Conservation (phyloP, 2,888 invertebrate genomes). For the Thecophora atra region DNA sequence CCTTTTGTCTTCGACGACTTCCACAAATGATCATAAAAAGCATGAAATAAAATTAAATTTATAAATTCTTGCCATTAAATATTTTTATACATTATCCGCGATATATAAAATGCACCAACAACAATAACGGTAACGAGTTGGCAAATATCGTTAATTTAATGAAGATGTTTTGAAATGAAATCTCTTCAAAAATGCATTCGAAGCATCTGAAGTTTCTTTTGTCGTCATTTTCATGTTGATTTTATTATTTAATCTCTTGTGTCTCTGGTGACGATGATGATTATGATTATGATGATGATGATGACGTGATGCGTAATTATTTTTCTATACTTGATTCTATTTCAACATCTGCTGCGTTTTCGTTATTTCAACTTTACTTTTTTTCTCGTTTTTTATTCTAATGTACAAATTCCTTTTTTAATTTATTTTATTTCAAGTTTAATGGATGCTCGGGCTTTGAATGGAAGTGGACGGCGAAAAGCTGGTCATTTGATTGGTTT, state of each 20-base stretch:
- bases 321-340: background rate
- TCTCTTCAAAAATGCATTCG: background rate
- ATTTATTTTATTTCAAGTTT: too few species aligned
- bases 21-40: background rate
- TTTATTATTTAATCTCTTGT: background rate
- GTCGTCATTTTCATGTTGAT: background rate
- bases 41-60: background rate
- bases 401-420: too few species aligned
- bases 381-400: too few species aligned
- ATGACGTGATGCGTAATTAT: background rate
- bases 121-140: slow-evolving; percentile 28
- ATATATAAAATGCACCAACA: background rate
- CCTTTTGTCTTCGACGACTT: background rate
- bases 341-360: too few species aligned
- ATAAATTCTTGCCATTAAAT: background rate
- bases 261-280: background rate
- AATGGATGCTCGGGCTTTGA: too few species aligned
- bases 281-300: background rate
- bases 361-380: too few species aligned
- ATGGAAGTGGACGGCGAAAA: too few species aligned
- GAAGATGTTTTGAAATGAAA: background rate
- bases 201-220: background rate
- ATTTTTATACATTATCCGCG: background rate
- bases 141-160: slow-evolving; percentile 33
- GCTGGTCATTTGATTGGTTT: too few species aligned